A percentile compares a stretch with the other conserved stretches of the same genome.
phyloP scores from a whole-genome alignment of 2,797 vertebrate species.

The Chanos chanos region DNA sequence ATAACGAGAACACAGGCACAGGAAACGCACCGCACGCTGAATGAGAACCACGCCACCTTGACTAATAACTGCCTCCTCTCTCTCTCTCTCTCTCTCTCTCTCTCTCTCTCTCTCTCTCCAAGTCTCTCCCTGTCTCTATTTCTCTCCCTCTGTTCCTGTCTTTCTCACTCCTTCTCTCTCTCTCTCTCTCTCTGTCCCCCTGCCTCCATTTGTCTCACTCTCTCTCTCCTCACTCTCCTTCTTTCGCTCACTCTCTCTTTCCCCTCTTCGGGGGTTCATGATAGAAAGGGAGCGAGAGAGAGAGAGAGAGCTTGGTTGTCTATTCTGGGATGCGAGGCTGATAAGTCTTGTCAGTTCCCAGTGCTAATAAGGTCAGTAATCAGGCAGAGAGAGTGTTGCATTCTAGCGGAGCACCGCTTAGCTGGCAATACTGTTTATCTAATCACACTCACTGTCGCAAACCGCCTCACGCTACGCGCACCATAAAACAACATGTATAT shows the following conservation, averaged over 20 bases:
- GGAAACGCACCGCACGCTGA: not conserved
- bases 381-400: constrained; percentile 5
- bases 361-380: constrained; percentile 36
- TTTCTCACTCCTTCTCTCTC: no score
- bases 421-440: no score
- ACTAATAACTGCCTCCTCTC: constrained; percentile 10
- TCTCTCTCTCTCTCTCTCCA: no score
- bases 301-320: not conserved
- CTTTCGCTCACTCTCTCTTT: not conserved
- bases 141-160: no score
- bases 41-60: not conserved
- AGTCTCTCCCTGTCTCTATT: no score
- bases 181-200: no score
- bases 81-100: not conserved
- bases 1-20: constrained; percentile 30
- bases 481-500: no score
- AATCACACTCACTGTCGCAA: no score
- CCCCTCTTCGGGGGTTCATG: not conserved
- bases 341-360: constrained; percentile 22
- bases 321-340: constrained; percentile 16
- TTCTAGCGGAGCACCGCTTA: no score
- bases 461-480: no score
- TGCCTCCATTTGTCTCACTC: not conserved
- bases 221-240: no score
- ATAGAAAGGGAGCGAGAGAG: no score